Base-by-base conservation (phyloP, 2,888 invertebrate species). In the Ceramica pisi region DNA sequence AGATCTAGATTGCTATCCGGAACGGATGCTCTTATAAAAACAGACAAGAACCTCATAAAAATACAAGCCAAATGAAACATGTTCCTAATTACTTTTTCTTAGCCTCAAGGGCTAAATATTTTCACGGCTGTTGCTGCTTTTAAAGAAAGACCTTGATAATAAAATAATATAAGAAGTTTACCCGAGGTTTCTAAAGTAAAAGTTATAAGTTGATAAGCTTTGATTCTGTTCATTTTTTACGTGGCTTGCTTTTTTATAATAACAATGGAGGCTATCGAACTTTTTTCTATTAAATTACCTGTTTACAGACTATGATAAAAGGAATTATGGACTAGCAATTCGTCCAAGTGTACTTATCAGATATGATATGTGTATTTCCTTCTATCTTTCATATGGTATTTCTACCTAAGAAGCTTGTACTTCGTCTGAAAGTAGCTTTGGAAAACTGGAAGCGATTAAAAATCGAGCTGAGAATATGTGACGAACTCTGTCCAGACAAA, bases 181-280 rank as follows among this genome's bases (percentile, higher is more conserved):
- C 71, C 12, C 0, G 31, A 35, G 41, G 48, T 48, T 72, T 44
- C 19, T 21, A 26, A 79, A 56, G 71, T 57, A 57, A 59, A 75
- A 63, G 59, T 75, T 63, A 57, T 31, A 41, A 77, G 26, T 56
- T 57, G n/a, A 26, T 61, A 61, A 75, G 57, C 61, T 75, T 79
- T 63, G 41, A 59, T 75, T 78, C 62, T 71, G 71, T 71, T 74
- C 50, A 71, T 71, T 14, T 78, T 78, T 75, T 63, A 75, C 75
- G 57, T 71, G 57, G 23, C 21, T 60, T 26, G 16, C 21, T 26
- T 44, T 26, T 59, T 64, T 56, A 16, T 48, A 59, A 21, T 59
- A 53, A 48, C 57, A 63, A 63, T 63, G 26, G 35, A 71, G 26
- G 51, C 53, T 12, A 3, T 26, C 1, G 48, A 71, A 63, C 23